A percentile compares a stretch with the other conserved stretches of the same genome.
Conservation (phyloP, 2,888 invertebrate species). For the Archaeoteleia sp. region DNA sequence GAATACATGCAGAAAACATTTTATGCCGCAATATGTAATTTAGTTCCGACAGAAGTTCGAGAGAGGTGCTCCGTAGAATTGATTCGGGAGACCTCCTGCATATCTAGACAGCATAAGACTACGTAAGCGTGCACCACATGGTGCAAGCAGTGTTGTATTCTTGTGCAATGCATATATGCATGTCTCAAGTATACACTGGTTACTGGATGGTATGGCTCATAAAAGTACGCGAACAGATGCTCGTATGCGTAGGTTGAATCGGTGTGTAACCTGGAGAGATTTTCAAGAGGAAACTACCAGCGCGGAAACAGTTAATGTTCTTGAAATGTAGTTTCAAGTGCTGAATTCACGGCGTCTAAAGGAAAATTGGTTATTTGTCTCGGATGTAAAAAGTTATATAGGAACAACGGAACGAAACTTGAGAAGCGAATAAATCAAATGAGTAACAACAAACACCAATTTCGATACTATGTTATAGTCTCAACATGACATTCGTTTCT, state of each 20-base stretch:
- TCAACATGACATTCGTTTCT: too few species aligned
- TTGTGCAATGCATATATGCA: slow-evolving; percentile 3
- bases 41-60: slow-evolving; percentile 9
- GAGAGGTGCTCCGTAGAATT: slow-evolving; percentile 1
- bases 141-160: slow-evolving; percentile 1
- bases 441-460: too few species aligned
- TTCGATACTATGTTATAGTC: too few species aligned
- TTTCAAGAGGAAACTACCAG: slow-evolving; percentile 4
- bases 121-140: slow-evolving; percentile 10
- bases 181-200: too few species aligned
- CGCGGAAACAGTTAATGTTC: neutral
- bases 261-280: slow-evolving; percentile 1
- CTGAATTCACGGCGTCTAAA: neutral
- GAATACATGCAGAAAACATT: slow-evolving; percentile 6
- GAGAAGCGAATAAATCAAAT: too few species aligned
- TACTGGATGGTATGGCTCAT: too few species aligned
- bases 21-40: slow-evolving; percentile 7
- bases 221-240: neutral
- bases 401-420: neutral
- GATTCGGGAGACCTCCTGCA: slow-evolving; percentile 5
- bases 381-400: neutral
- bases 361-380: neutral
- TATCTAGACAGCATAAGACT: slow-evolving; percentile 7
- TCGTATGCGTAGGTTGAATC: neutral
- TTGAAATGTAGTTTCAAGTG: slow-evolving; percentile 1